Base-by-base conservation (phyloP, 2,113 vertebrate genomes). In the Spermophilus dauricus region DNA sequence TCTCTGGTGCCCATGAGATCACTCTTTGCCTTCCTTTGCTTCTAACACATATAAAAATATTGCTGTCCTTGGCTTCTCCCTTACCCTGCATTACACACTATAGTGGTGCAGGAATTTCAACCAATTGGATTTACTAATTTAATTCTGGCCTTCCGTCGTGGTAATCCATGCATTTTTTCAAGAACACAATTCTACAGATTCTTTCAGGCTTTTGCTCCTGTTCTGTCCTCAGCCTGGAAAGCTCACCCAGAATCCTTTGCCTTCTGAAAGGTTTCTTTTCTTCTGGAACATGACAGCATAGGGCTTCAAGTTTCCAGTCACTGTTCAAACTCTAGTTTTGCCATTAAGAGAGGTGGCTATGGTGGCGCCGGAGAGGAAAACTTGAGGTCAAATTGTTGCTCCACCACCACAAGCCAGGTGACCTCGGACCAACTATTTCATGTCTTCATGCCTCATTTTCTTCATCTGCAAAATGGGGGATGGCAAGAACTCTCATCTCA, bases 251-350 rank as follows among this genome's bases (percentile, higher is more conserved):
- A 73, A 39, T 28, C 28, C 61, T 81, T 65, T 10, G 53, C 65
- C 13, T 65, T 78, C 51, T 42, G 80, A 45, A 80, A 67, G 42
- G 39, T 24, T 85, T 73, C 63, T 67, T 26, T 16, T 67, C 32
- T 61, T 30, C 26, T 18, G 24, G 22, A n/a, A 26, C 16, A 30
- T 6, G n/a, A 16, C 37, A 67, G 42, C 65, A 12, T 10, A 58
- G 53, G n/a, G 20, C 30, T 56, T 67, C 5, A 20, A 17, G 65
- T 45, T 8, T 1, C 5, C 12, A 42, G n/a, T 0, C 0, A 4
- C 8, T 8, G 26, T 20, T 20, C 39, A 65, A 17, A 14, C 9
- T 51, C 14, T 4, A 22, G 45, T 48, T 91, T 48, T 69, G 39
- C 53, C 4, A 3, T 34, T 48, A 9, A 83, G 51, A 73, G 72